phyloP scores from a whole-genome alignment of 2,797 vertebrate species.

The Gobio occitaniae region DNA sequence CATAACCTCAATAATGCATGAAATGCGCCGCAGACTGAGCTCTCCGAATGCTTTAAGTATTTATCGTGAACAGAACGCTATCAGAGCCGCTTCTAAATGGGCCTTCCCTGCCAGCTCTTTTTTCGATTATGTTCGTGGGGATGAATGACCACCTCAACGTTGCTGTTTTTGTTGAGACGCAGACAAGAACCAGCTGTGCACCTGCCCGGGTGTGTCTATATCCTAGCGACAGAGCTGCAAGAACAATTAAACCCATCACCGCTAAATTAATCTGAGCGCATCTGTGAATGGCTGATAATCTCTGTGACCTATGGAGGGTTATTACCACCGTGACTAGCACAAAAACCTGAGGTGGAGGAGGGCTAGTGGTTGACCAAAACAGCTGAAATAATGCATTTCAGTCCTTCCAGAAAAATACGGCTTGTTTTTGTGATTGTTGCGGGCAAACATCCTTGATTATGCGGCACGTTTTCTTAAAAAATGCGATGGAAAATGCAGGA shows the following conservation, averaged over 20 bases:
- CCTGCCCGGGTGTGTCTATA: slow-evolving; percentile 7
- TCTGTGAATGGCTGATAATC: slow-evolving; percentile 38
- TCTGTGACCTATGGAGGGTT: slow-evolving; percentile 36
- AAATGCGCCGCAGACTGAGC: slow-evolving; percentile 58
- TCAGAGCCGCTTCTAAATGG: slow-evolving; percentile 56
- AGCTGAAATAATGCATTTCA: background rate
- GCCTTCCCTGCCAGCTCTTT: slow-evolving; percentile 45
- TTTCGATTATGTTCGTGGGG: slow-evolving; percentile 44
- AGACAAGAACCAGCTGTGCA: slow-evolving; percentile 18
- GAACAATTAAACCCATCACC: slow-evolving; percentile 36
- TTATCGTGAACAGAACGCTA: slow-evolving; percentile 60
- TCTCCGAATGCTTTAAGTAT: slow-evolving; percentile 62
- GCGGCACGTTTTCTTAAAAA: too few relatives aligned
- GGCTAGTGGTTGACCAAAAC: background rate
- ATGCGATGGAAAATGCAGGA: too few relatives aligned
- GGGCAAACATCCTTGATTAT: too few relatives aligned
- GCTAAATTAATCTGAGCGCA: slow-evolving; percentile 34
- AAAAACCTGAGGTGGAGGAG: slow-evolving; percentile 12
- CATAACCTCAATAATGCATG: slow-evolving; percentile 71
- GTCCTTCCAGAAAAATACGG: too few relatives aligned
- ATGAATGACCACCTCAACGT: slow-evolving; percentile 40
- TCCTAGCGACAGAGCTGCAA: slow-evolving; percentile 10
- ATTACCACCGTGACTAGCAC: slow-evolving; percentile 29
- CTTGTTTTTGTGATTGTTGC: too few relatives aligned
- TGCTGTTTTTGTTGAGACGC: background rate